Evolutionary conservation across 2,888 invertebrate species (phyloP).

Genomic region (Cordilura impudica): DNA sequence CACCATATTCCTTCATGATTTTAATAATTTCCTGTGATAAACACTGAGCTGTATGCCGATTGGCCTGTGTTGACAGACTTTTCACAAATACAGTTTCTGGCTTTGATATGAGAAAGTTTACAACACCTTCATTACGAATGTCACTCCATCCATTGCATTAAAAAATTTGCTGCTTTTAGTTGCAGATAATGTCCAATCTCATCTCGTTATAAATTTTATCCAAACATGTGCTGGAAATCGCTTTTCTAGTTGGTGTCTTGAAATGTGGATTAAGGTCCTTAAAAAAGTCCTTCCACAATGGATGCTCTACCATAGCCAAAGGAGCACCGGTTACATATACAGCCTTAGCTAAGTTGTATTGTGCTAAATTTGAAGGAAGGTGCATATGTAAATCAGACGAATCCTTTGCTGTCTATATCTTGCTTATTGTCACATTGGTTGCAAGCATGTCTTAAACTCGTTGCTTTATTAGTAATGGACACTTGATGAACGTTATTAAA

Average conservation of each 20-base stretch:
- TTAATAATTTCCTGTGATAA: conserved; percentile 41
- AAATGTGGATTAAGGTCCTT: conserved; percentile 21
- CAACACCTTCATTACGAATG: conserved; percentile 46
- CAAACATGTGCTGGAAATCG: conserved; percentile 29
- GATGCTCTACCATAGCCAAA: conserved; percentile 30
- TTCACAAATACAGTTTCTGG: conserved; percentile 42
- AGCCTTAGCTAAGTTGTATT: conserved; percentile 26
- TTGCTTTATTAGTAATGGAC: conserved; percentile 19
- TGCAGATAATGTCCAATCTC: conserved; percentile 33
- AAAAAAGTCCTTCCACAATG: conserved; percentile 34
- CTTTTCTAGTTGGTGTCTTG: conserved; percentile 24
- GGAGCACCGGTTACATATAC: conserved; percentile 16
- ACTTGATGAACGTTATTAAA: conserved; percentile 28
- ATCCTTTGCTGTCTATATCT: conserved; percentile 28
- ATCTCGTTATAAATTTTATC: conserved; percentile 35
- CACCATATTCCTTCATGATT: no score
- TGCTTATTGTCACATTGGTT: conserved; percentile 10
- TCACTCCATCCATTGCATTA: conserved; percentile 48
- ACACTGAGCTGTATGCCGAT: conserved; percentile 27
- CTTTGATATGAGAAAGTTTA: conserved; percentile 39
- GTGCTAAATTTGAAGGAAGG: conserved; percentile 20
- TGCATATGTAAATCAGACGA: conserved; percentile 12
- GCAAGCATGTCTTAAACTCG: conserved; percentile 4
- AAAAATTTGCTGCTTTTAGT: conserved; percentile 40
- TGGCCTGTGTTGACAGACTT: conserved; percentile 38